These are phyloP conservation scores for Chaetogeoica ovagalla DNA, from an alignment of 2,888 invertebrate species.

Conservation along the genomic window DNA sequence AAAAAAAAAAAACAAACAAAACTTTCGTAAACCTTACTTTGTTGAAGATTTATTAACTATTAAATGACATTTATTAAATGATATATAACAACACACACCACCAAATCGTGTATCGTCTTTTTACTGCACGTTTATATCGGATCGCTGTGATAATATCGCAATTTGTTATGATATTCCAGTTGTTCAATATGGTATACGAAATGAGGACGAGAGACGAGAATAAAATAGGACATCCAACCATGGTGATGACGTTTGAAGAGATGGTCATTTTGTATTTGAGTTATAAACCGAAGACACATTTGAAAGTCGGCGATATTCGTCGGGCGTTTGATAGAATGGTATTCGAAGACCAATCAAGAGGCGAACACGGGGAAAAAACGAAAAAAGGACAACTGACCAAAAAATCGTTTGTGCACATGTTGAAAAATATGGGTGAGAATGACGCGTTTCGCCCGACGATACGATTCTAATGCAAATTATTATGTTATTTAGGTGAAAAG, in stretches of 20 bases:
- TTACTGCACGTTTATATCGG: neutral
- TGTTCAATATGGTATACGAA: slow-evolving; percentile 29
- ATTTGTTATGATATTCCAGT: neutral
- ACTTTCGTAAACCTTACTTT: neutral
- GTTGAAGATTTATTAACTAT: neutral
- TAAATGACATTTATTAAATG: too few species aligned
- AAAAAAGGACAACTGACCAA: neutral
- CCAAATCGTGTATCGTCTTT: too few species aligned
- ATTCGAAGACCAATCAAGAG: neutral
- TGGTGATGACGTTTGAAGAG: slow-evolving; percentile 24
- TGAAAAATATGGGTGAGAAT: slow-evolving; percentile 12
- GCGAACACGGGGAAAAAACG: neutral
- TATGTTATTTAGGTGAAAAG: slow-evolving; percentile 7
- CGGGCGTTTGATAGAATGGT: neutral
- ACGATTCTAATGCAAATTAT: neutral
- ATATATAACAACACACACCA: too few species aligned
- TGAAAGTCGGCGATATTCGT: slow-evolving; percentile 2
- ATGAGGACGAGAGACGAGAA: neutral
- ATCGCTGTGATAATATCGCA: neutral
- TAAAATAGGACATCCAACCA: neutral
- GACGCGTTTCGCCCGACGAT: neutral
- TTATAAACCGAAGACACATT: neutral
- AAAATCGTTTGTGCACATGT: slow-evolving; percentile 12
- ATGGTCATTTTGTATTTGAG: slow-evolving; percentile 27
- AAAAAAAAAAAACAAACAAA: too few species aligned